Conservation (phyloP, 2,797 vertebrate species). For the Miichthys miiuy region DNA sequence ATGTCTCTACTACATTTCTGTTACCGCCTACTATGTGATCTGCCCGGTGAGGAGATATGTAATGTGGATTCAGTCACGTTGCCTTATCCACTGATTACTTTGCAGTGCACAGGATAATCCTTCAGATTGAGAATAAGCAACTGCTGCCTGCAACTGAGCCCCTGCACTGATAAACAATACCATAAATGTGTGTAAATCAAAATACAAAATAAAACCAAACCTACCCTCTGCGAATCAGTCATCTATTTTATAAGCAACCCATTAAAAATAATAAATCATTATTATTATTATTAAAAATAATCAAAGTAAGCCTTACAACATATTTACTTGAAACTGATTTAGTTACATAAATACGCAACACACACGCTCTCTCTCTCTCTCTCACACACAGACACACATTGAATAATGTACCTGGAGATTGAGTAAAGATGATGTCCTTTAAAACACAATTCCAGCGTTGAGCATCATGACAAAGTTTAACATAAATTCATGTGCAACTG, state of each 20-base stretch:
- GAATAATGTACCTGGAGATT: constrained; percentile 42
- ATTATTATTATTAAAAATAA: neutral
- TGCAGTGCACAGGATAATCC: constrained; percentile 81
- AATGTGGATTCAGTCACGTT: constrained; percentile 79
- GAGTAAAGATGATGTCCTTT: constrained; percentile 24
- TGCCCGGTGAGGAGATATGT: constrained; percentile 70
- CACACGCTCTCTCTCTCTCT: neutral
- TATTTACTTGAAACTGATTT: neutral
- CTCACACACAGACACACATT: neutral
- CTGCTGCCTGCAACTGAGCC: constrained; percentile 76
- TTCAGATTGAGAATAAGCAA: constrained; percentile 79
- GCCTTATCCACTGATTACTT: constrained; percentile 83
- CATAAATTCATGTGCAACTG: constrained; percentile 17
- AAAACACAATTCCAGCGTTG: constrained; percentile 28
- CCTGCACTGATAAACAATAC: constrained; percentile 43
- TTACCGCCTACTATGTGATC: constrained; percentile 43
- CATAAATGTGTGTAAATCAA: constrained; percentile 17
- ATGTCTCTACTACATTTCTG: constrained; percentile 25
- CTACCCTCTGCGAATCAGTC: neutral
- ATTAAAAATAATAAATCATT: no score
- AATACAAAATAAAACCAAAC: neutral
- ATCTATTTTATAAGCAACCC: neutral
- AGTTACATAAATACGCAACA: constrained; percentile 5
- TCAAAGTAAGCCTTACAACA: neutral
- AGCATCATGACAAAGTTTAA: constrained; percentile 35